Base-by-base conservation (phyloP, 2,888 invertebrate genomes). In the Netelia fuscicornis region DNA sequence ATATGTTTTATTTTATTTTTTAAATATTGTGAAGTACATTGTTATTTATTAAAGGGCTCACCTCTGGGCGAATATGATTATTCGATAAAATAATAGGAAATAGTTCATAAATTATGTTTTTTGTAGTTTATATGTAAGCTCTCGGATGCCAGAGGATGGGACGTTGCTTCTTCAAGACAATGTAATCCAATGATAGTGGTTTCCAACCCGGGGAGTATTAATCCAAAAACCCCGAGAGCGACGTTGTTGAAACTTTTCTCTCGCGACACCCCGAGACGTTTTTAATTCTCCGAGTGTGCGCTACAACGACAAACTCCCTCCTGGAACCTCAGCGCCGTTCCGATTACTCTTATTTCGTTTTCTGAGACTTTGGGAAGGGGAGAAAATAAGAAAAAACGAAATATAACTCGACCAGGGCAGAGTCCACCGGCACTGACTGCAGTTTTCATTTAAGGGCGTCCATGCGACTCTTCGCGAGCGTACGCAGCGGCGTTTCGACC, bases 401-500 rank as follows among this genome's bases (percentile, higher is more conserved):
- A 74, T 58, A 65, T 11, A 42, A 17, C 17, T 6, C 60, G 20
- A 42, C 44, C 13, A 30, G 48, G 37, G 37, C 52, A 72, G 71
- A 42, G 67, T 30, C 72, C 72, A 64, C 71, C 56, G 71, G 80
- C 80, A 77, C 71, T 74, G 84, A 85, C 70, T 79, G 74, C 81
- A 75, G 70, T 84, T 83, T 83, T 84, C 81, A 86, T 86, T 83
- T 82, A 81, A 84, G 77, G 72, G 83, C 81, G 81, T 85, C 75
- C 83, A 62, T 67, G 85, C 67, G 83, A 84, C 76, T 80, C 77
- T 85, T 80, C 67, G 81, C 77, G 56, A 78, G 52, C 48, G 58
- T 75, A 68, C 77, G 72, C 84, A 78, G 74, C 58, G 77, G 68
- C 60, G 72, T 68, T 48, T 78, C 68, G 23, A 48, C 37, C 70